These are phyloP conservation scores for Malthinus flaveolus DNA, from an alignment of 2,888 invertebrate species.

Conservation along the genomic window DNA sequence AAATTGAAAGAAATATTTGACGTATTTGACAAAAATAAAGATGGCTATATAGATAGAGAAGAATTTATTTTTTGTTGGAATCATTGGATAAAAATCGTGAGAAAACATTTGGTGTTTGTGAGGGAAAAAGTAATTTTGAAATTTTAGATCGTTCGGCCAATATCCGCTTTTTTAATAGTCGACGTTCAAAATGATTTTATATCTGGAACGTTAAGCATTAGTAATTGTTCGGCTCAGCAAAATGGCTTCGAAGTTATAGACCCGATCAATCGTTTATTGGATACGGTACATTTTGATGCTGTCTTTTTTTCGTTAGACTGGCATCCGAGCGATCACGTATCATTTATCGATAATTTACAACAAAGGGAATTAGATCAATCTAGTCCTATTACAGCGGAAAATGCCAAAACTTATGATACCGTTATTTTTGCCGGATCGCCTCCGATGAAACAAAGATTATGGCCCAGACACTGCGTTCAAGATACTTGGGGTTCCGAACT, in stretches of 20 bases:
- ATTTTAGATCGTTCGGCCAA: constrained; percentile 78
- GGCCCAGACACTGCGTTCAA: constrained; percentile 97
- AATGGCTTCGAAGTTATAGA: constrained; percentile 89
- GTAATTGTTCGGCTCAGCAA: constrained; percentile 89
- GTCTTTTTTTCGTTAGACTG: constrained; percentile 95
- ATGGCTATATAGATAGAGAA: constrained; percentile 76
- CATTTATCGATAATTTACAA: constrained; percentile 91
- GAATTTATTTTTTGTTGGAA: constrained; percentile 90
- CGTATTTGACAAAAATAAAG: constrained; percentile 78
- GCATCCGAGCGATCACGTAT: constrained; percentile 96
- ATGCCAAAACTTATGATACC: constrained; percentile 84
- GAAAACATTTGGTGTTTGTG: constrained; percentile 40
- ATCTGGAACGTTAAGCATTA: constrained; percentile 89
- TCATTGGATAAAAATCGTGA: constrained; percentile 86
- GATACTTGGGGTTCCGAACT: constrained; percentile 94
- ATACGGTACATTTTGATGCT: constrained; percentile 80
- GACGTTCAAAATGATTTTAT: constrained; percentile 99
- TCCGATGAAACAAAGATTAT: constrained; percentile 84
- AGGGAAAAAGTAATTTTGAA: neutral
- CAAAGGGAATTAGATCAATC: constrained; percentile 73
- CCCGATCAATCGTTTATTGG: constrained; percentile 84
- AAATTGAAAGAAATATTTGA: constrained; percentile 75
- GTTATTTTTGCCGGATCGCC: constrained; percentile 91
- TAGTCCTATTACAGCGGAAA: constrained; percentile 73
- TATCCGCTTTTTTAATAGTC: constrained; percentile 87